Conservation (phyloP, 2,888 invertebrate species). For the Masnerella sp. region DNA sequence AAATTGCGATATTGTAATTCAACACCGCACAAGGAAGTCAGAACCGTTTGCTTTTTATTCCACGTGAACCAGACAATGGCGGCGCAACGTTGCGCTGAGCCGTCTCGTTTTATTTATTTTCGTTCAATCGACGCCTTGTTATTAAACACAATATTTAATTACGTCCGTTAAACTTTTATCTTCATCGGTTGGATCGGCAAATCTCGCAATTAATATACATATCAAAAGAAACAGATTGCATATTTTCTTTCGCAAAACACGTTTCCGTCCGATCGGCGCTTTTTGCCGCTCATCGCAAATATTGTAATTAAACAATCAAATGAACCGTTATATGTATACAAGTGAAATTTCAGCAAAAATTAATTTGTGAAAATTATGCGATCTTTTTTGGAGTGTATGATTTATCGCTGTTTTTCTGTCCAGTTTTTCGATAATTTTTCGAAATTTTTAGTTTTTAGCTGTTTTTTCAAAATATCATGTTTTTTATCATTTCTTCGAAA, state of each 20-base stretch:
- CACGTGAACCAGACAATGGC: not conserved
- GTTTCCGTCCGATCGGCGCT: not conserved
- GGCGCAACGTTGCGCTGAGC: not conserved
- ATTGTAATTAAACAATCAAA: too few species aligned
- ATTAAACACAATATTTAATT: constrained; percentile 18
- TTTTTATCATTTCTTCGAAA: too few species aligned
- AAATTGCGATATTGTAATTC: constrained; percentile 9
- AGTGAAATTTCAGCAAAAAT: too few species aligned
- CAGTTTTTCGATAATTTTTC: too few species aligned
- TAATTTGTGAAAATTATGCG: too few species aligned
- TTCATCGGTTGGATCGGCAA: constrained; percentile 1
- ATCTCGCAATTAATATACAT: constrained; percentile 9
- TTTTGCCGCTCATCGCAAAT: not conserved
- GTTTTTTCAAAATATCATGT: too few species aligned
- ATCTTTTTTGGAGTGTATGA: too few species aligned
- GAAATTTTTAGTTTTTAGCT: too few species aligned
- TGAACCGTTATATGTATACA: too few species aligned
- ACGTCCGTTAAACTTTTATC: constrained; percentile 10
- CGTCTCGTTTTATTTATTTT: not conserved
- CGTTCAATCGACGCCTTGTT: not conserved
- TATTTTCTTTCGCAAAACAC: constrained; percentile 2
- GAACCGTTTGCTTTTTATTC: constrained; percentile 5
- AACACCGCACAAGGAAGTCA: constrained; percentile 11
- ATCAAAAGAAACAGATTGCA: constrained; percentile 8
- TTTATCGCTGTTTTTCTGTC: too few species aligned